Conservation (phyloP, 2,888 invertebrate species). For the Agrotis segetum region DNA sequence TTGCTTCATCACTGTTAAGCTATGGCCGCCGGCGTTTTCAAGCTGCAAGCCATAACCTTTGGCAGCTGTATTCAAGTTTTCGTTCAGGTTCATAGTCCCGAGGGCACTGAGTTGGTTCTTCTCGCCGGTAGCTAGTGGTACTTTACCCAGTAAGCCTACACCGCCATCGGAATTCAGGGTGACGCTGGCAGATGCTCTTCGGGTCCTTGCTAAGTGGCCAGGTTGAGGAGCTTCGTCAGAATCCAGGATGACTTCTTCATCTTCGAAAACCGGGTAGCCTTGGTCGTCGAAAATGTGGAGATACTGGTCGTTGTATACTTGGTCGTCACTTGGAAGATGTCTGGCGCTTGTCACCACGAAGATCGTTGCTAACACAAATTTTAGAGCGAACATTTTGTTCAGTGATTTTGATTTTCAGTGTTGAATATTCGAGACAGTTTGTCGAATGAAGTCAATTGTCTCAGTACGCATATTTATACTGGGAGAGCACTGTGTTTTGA, state of each 20-base stretch:
- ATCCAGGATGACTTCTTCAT: neutral
- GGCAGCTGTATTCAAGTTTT: constrained; percentile 22
- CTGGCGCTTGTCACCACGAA: constrained; percentile 43
- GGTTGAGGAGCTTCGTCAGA: constrained; percentile 18
- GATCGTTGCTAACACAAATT: constrained; percentile 36
- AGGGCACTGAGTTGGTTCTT: constrained; percentile 45
- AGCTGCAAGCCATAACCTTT: constrained; percentile 40
- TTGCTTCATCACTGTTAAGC: constrained; percentile 32
- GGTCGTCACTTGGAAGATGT: constrained; percentile 35
- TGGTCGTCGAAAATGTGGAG: constrained; percentile 18
- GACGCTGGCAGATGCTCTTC: constrained; percentile 43
- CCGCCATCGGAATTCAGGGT: constrained; percentile 47
- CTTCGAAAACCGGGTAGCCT: constrained; percentile 5
- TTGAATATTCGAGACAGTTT: constrained; percentile 9
- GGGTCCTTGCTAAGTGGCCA: constrained; percentile 16
- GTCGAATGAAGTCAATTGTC: constrained; percentile 17
- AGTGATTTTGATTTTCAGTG: constrained; percentile 7
- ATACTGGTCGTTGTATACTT: neutral
- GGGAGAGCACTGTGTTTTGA: constrained; percentile 1
- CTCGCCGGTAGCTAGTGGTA: constrained; percentile 36
- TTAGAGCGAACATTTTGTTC: constrained; percentile 39
- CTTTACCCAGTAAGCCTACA: constrained; percentile 18
- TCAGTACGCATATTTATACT: constrained; percentile 30
- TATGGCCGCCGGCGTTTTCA: constrained; percentile 42
- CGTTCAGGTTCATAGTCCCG: constrained; percentile 24